A percentile compares a stretch with the other conserved stretches of the same genome.
Evolutionary conservation across 2,113 vertebrate species (phyloP).

Genomic region (Cygnus buccinator): DNA sequence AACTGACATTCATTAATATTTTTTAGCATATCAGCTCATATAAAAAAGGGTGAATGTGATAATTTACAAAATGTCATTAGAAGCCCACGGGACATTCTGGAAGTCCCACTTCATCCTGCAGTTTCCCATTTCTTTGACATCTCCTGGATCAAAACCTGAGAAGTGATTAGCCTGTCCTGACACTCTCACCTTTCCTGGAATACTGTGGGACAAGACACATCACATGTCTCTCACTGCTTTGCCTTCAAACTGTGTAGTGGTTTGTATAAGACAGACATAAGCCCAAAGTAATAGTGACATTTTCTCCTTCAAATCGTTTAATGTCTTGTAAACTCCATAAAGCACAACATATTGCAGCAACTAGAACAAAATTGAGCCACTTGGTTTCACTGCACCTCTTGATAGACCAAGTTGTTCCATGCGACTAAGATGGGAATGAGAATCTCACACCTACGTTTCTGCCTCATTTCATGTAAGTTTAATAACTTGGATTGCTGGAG

Average conservation of each 20-base stretch:
- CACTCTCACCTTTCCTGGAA: background rate
- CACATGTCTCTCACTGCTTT: background rate
- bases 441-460: background rate
- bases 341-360: background rate
- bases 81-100: background rate
- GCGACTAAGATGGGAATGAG: background rate
- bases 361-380: background rate
- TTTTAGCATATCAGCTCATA: background rate
- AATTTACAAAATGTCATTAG: background rate
- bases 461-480: background rate
- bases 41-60: background rate
- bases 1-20: background rate
- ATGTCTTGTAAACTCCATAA: background rate
- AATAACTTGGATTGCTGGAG: background rate
- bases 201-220: background rate
- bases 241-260: background rate
- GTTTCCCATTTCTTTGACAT: background rate
- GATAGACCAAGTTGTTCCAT: background rate
- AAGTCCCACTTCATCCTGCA: background rate
- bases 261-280: background rate
- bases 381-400: background rate
- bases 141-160: background rate
- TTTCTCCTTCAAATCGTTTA: background rate
- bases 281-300: background rate
- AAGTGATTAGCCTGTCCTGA: background rate